Percentiles rank a stretch among this genome's conserved stretches.
Evolutionary conservation across 2,888 invertebrate species (phyloP).

Genomic region (Sepioteuthis lessoniana): DNA sequence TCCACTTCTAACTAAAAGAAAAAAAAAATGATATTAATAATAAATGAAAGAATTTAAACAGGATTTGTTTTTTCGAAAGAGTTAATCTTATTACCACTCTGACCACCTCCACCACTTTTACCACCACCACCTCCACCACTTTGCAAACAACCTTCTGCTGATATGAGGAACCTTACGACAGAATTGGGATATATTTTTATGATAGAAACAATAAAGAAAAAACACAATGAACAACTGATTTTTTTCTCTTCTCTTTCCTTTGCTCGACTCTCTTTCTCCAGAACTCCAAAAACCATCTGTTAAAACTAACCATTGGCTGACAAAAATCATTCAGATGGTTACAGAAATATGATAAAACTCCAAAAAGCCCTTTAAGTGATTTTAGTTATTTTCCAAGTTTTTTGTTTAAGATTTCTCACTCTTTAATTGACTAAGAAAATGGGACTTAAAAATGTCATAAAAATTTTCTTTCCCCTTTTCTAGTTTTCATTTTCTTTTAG

Average conservation of each 20-base stretch:
- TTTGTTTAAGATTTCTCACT: no score
- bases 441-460: no score
- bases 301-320: not conserved
- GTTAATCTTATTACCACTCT: not conserved
- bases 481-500: no score
- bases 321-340: not conserved
- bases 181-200: slow-evolving; percentile 33
- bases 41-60: not conserved
- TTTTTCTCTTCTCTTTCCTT: not conserved
- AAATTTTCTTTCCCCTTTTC: no score
- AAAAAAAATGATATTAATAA: not conserved
- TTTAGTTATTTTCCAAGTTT: no score
- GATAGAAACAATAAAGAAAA: slow-evolving; percentile 25
- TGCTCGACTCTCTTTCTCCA: not conserved
- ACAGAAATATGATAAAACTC: not conserved
- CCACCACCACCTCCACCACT: not conserved
- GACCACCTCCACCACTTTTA: not conserved
- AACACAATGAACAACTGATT: not conserved
- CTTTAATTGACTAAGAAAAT: no score
- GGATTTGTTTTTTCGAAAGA: not conserved
- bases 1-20: not conserved
- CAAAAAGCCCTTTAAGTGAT: no score
- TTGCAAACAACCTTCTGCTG: slow-evolving; percentile 33
- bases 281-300: not conserved
- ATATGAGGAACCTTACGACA: slow-evolving; percentile 11